Base-by-base conservation (phyloP, 2,797 vertebrate species). In the Arrhamphus sclerolepis region DNA sequence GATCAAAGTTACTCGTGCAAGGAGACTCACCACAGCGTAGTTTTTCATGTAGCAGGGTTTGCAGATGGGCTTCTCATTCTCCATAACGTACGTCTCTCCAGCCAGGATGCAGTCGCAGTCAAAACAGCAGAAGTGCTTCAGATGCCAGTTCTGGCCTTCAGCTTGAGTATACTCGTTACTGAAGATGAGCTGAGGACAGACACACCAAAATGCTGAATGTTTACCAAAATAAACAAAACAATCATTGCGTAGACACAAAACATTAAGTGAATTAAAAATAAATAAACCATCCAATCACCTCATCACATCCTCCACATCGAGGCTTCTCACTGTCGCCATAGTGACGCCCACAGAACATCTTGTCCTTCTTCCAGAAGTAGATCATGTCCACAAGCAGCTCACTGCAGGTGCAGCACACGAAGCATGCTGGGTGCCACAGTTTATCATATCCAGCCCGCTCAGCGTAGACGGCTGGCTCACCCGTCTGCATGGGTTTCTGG, bases 71-170 rank as follows among this genome's bases (percentile, higher is more conserved):
- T 96, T 98, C 57, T 96, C 92, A 0, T 92, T 93, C 89, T 98
- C 95, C 91, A 96, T 98, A 22, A 99, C 93, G 0, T 99, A 99
- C 13, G 96, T 97, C 68, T 96, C 94, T 39, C 97, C 98, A 5
- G 98, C 98, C 42, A 99, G 90, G 66, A 99, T 87, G n/a, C 91
- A 93, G 77, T 99, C 98, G 22, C 97, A 99, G 20, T 99, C 96
- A 56, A 97, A 99, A 48, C 98, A 99, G 91, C 98, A 99, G 88
- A 99, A 99, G 79, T 99, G 98, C 72, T 99, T 99, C 91, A 99
- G 93, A 60, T 99, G 98, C 98, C 98, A 99, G 71, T 94, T 96
- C 52, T 96, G 97, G 31, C 91, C 93, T 81, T 99, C 98, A 0
- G 98, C 98, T 65, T 97, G 96, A 19, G 98, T 99, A 74, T 99